Base-by-base conservation (phyloP, 64 coral and sea anemone species). In the Porites lutea region DNA sequence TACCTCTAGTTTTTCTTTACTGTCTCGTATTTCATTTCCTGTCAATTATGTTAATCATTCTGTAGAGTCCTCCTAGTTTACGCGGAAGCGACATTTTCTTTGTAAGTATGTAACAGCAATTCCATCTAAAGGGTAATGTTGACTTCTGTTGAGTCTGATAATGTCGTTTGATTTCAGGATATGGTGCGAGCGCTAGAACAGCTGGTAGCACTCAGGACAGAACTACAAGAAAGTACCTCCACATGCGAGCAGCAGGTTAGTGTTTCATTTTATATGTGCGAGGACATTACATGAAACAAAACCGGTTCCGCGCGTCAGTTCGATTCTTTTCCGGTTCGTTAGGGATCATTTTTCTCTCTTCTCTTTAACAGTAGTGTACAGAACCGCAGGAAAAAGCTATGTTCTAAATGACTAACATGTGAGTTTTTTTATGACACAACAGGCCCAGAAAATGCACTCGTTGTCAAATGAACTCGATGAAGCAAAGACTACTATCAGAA, bases 151-250 rank as follows among this genome's bases (percentile, higher is more conserved):
- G 66, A 23, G 66, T 6, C 6, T 78, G 3, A 68, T 52, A 50
- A 2, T 59, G 49, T 13, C 58, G 43, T 15, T 21, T 15, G 18
- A 9, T 51, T 84, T 18, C 48, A 96, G 95, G 87, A 90, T 13
- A 82, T 86, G 51, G 92, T 93, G 20, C 82, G 60, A 15, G 92
- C 95, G 1, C n/a, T 97, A 47, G 95, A 97, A 67, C 92, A 97
- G 14, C 93, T 89, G 71, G 86, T 93, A 4, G 74, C 82, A 4
- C 74, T 97, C 4, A 88, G 86, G 53, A 80, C 88, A 57, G 95
- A 97, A 6, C 75, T 97, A 10, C 95, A 94, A 78, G 86, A 94
- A 45, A 88, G 82, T 10, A 86, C 91, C n/a, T 84, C 70, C 43
- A 79, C 65, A 19, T 97, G 95, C 50, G 95, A 94, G 16, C 82